These are phyloP conservation scores for Lepus oiostolus DNA, from an alignment of 2,797 vertebrate species.

Conservation along the genomic window DNA sequence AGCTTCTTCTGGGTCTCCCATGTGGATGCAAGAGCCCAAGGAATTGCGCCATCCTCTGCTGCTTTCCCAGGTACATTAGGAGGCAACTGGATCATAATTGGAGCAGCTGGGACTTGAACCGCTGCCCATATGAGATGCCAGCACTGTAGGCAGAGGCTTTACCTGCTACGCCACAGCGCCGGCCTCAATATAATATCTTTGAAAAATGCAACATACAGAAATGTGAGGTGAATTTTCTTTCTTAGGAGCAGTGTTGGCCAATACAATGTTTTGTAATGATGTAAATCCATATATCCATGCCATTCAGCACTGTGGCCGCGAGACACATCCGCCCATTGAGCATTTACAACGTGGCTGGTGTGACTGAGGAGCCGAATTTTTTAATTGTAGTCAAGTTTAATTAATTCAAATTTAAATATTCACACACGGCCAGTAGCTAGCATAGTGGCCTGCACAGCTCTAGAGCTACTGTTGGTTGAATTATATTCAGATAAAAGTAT, in stretches of 20 bases:
- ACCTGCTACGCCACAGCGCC: not conserved
- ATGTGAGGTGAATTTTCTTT: not conserved
- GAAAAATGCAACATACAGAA: not conserved
- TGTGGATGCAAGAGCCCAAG: too few species aligned
- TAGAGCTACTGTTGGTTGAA: slow-evolving; percentile 30
- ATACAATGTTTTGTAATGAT: not conserved
- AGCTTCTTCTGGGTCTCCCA: too few species aligned
- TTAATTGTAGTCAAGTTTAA: slow-evolving; percentile 43
- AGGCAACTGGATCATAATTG: too few species aligned
- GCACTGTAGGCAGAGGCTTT: too few species aligned
- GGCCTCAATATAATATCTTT: not conserved
- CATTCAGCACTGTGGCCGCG: not conserved
- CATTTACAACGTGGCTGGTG: not conserved
- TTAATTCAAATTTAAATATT: slow-evolving; percentile 60
- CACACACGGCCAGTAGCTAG: not conserved
- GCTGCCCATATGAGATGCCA: too few species aligned
- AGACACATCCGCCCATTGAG: not conserved
- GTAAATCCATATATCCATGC: not conserved
- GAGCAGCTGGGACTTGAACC: too few species aligned
- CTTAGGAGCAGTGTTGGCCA: not conserved
- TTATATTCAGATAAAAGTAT: slow-evolving; percentile 64
- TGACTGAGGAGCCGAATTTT: not conserved
- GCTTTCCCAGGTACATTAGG: too few species aligned
- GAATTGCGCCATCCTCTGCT: too few species aligned
- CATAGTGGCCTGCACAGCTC: not conserved